A percentile compares a stretch with the other conserved stretches of the same genome.
phyloP scores from a whole-genome alignment of 2,113 vertebrate species.

The Tachycineta bicolor region DNA sequence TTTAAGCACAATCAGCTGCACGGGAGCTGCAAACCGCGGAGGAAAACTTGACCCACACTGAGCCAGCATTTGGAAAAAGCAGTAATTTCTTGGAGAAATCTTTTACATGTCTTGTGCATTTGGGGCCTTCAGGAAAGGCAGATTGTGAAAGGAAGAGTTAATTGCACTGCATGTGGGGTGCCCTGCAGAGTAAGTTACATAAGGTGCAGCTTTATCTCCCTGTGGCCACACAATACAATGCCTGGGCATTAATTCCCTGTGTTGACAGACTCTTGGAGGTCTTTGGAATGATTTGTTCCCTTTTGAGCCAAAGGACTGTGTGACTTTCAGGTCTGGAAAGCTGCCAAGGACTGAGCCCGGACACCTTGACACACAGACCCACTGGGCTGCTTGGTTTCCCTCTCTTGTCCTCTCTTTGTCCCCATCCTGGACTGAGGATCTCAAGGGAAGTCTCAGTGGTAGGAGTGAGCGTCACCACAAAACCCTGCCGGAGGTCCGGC shows the following conservation, averaged over 20 bases:
- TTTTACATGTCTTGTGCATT: rapidly evolving
- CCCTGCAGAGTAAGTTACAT: background rate
- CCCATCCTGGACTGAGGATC: rapidly evolving
- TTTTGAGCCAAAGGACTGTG: background rate
- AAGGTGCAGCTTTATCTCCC: background rate
- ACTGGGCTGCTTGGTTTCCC: background rate
- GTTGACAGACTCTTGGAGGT: background rate
- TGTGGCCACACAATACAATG: background rate
- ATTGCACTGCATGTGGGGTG: background rate
- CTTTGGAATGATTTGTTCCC: background rate
- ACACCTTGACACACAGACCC: background rate
- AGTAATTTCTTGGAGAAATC: background rate
- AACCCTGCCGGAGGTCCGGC: background rate
- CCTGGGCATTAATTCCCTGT: background rate
- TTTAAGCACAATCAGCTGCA: background rate
- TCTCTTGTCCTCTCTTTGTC: background rate
- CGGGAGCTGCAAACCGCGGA: rapidly evolving
- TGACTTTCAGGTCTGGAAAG: background rate
- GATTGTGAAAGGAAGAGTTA: background rate
- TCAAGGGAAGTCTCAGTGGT: background rate
- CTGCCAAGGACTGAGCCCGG: background rate
- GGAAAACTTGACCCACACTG: background rate
- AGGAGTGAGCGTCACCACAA: background rate
- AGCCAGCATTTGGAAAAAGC: too few species aligned
- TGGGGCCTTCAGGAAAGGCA: background rate